A percentile compares a stretch with the other conserved stretches of the same genome.
Evolutionary conservation across 2,797 vertebrate genomes (phyloP).

Genomic region (Chelonia mydas): DNA sequence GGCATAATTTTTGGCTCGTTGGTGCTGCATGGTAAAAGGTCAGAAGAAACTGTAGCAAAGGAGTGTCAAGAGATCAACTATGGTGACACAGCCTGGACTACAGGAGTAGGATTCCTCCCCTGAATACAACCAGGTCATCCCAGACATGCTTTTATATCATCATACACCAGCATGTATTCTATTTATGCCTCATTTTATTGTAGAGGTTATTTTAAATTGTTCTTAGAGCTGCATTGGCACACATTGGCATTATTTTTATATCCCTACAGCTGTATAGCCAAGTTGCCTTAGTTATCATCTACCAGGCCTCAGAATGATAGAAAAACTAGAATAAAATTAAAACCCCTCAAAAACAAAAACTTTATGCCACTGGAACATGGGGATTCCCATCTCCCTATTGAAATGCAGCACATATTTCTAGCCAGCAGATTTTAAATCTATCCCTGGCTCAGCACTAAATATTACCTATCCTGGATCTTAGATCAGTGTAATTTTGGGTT

Average conservation of each 20-base stretch:
- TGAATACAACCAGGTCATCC: neutral
- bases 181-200: neutral
- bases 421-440: neutral
- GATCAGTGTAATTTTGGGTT: neutral
- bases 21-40: neutral
- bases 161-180: fast-evolving
- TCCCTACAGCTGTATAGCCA: neutral
- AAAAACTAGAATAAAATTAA: neutral
- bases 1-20: neutral
- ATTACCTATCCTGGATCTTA: neutral
- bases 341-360: neutral
- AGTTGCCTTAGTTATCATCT: neutral
- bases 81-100: neutral
- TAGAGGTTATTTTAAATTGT: neutral
- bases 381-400: neutral
- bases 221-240: neutral
- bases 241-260: neutral
- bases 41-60: neutral
- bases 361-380: neutral
- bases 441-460: neutral
- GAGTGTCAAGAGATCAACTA: neutral
- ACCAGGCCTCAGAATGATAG: neutral
- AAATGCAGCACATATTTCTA: neutral
- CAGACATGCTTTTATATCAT: neutral
- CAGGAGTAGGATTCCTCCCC: neutral